Evolutionary conservation across 1,140 invertebrate species (phyloP).

Genomic region (Drosophila nebulosa): DNA sequence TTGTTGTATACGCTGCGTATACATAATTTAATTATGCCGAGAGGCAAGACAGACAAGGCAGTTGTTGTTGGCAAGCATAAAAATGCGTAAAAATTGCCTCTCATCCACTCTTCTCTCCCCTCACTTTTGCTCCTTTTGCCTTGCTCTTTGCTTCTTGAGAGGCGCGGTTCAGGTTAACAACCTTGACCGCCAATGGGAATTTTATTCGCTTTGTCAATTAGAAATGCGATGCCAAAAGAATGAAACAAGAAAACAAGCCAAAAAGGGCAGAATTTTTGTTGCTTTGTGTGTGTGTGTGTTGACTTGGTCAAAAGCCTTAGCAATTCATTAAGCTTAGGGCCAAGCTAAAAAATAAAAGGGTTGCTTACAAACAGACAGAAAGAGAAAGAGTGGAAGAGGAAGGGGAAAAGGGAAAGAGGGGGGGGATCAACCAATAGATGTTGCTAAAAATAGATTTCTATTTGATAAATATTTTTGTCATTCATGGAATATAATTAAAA

Average conservation of each 20-base stretch:
- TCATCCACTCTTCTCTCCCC: not conserved
- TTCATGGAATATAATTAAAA: not conserved
- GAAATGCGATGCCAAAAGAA: not conserved
- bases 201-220: slow-evolving; percentile 23
- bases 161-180: slow-evolving; percentile 62
- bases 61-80: slow-evolving; percentile 28
- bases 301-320: slow-evolving; percentile 2
- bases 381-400: not conserved
- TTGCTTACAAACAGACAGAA: not conserved
- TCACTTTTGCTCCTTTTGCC: not conserved
- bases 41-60: slow-evolving; percentile 1
- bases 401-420: too few relatives aligned
- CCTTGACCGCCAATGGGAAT: slow-evolving; percentile 68
- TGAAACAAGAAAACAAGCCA: not conserved
- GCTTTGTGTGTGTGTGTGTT: not conserved
- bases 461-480: not conserved
- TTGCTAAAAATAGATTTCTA: not conserved
- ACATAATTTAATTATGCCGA: slow-evolving; percentile 55
- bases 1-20: slow-evolving; percentile 39
- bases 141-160: not conserved
- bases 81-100: slow-evolving; percentile 42
- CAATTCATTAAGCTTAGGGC: slow-evolving; percentile 2
- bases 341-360: not conserved
- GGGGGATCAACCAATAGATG: not conserved
- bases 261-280: slow-evolving; percentile 1